Base-by-base conservation (phyloP, 2,797 vertebrate species). In the Calcarius lapponicus region DNA sequence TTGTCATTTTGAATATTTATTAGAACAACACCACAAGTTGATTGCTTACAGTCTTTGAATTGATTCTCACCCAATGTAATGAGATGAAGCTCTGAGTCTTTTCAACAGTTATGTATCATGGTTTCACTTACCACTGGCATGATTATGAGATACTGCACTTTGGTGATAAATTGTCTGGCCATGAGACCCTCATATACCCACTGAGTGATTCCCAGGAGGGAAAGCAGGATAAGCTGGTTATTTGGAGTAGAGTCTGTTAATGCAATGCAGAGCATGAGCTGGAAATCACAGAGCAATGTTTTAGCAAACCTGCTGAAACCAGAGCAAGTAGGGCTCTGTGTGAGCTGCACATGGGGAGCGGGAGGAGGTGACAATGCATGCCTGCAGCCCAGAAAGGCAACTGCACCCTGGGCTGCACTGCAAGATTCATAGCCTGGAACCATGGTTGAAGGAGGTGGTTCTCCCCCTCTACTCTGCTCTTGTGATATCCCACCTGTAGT, bases 1-100 rank as follows among this genome's bases (percentile, higher is more conserved):
- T 93, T 96, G 94, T 96, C 67, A 79, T 95, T 91, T 47, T 84
- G 76, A 83, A 67, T 93, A 96, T 93, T 96, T 96, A 94, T 95
- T 94, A 92, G 67, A 94, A 82, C 56, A 94, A 84, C 87, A 92
- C 90, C 91, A 92, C 91, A 93, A 90, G 86, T 22, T 94, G 90
- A 96, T 86, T 95, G 83, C 92, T 93, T 88, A 61, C 71, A 88
- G 92, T 86, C 80, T 94, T 92, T 86, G 76, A 92, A 86, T 90
- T 92, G 92, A 88, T 84, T 94, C 73, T 86, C 70, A 86, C 54
- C 40, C 92, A 86, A 28, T 43, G 40, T 38, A 96, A 57, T 74
- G 67, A 91, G 87, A 88, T 80, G 66, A 32, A 91, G 14, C 53
- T 81, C 76, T 73, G 80, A 92, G 60, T 73, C 87, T 90, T 96